Base-by-base conservation (phyloP, 1,140 invertebrate genomes). In the Ostrea denselamellosa region DNA sequence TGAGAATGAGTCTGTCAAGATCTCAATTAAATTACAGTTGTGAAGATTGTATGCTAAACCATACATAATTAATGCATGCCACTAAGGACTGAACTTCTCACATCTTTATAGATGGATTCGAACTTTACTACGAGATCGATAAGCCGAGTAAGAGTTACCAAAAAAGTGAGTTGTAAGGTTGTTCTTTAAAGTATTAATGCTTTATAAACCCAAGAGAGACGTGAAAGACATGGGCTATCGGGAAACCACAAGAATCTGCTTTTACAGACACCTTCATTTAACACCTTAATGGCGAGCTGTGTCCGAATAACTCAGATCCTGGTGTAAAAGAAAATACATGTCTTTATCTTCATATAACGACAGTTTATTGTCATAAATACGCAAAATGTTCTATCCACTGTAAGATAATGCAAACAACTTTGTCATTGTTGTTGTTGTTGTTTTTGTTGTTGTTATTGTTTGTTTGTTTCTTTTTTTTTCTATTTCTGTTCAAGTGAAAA, bases 51-150 rank as follows among this genome's bases (percentile, higher is more conserved):
- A 9, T 77, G 68, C 68, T 25, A 77, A 77, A 77, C 68, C 68
- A 77, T 77, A 34, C 68, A 77, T 77, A 77, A 77, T 77, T 77
- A 77, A 77, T 77, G 68, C 22, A 34, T 28, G 68, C 68, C 10
- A 77, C 68, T 12, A 77, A 77, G 68, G 25, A 77, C 68, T 9
- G 25, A 77, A 77, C 25, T 17, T 77, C 68, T 28, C 68, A 34
- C 68, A 34, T 77, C 68, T 77, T 77, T 28, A 77, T 77, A 77
- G 68, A 77, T 77, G 25, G 68, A 12, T 34, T 77, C 68, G 68
- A 77, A 71, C 65, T 71, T 71, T 28, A 25, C 25, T 71, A 22
- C 22, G 12, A 77, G 68, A 77, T 77, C 68, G 25, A 77, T 77
- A 44, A 44, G 34, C 2, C 34, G 34, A 44, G 34, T 44, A 28